These are phyloP conservation scores for Macquaria ambigua DNA, from an alignment of 2,113 vertebrate genomes.

Conservation along the genomic window DNA sequence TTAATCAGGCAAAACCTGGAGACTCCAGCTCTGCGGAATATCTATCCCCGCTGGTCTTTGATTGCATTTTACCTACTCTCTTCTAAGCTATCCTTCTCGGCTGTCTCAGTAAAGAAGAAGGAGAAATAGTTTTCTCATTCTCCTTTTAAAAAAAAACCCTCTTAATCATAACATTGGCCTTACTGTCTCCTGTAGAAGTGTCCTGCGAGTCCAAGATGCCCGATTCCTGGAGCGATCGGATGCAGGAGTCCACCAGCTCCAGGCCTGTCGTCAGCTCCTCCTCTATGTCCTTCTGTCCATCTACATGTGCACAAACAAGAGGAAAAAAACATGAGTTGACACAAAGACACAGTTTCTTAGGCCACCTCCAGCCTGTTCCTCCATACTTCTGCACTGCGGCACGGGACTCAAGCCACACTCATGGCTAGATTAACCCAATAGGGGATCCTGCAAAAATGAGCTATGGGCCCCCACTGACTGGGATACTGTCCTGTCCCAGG, in stretches of 20 bases:
- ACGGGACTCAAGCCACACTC: background rate
- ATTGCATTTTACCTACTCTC: constrained; percentile 11
- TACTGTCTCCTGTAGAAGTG: constrained; percentile 92
- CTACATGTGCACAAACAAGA: constrained; percentile 73
- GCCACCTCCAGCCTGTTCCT: background rate
- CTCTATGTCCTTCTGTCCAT: constrained; percentile 98
- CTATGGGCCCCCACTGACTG: background rate
- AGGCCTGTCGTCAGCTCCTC: constrained; percentile 98
- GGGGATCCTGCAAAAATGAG: background rate
- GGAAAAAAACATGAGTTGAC: background rate
- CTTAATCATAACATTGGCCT: constrained; percentile 67
- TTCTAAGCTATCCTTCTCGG: background rate
- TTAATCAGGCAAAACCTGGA: constrained; percentile 35
- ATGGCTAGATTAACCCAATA: constrained; percentile 2
- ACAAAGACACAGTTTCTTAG: background rate
- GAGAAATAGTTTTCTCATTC: background rate
- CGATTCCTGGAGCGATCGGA: constrained; percentile 96
- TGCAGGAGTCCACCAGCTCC: constrained; percentile 98
- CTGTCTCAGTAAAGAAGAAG: constrained; percentile 15
- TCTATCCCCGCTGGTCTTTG: background rate
- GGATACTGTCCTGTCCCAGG: background rate
- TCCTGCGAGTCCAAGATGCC: constrained; percentile 98
- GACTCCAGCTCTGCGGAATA: constrained; percentile 8
- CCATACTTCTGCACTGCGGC: background rate
- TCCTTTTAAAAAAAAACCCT: background rate